These are phyloP conservation scores for Pseudopleuronectes americanus DNA, from an alignment of 2,797 vertebrate species.

Conservation along the genomic window DNA sequence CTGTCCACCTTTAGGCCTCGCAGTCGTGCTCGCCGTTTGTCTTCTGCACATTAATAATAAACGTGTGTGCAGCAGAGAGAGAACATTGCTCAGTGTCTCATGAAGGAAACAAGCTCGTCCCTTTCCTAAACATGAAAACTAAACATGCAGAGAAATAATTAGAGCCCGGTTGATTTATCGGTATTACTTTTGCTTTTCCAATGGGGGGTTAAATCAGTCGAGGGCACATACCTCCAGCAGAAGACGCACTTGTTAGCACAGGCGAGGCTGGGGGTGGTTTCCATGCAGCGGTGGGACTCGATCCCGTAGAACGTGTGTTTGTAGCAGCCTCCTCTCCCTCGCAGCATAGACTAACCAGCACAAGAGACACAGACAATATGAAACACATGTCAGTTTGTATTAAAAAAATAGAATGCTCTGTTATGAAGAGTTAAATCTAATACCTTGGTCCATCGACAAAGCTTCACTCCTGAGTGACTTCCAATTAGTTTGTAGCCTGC, in stretches of 20 bases:
- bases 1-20: slow-evolving; percentile 44
- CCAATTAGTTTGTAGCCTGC: slow-evolving; percentile 95
- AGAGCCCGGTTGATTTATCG: no score
- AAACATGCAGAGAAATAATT: no score
- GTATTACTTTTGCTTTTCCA: no score
- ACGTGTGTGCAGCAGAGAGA: slow-evolving; percentile 4
- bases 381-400: not conserved
- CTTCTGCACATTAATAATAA: slow-evolving; percentile 32
- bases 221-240: slow-evolving; percentile 91
- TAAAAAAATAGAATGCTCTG: not conserved
- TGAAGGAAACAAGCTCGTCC: not conserved
- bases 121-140: no score
- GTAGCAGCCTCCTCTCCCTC: slow-evolving; percentile 96
- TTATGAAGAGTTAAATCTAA: not conserved
- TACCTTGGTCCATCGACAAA: slow-evolving; percentile 98
- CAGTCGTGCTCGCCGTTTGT: slow-evolving; percentile 27
- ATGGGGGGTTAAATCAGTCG: no score
- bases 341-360: slow-evolving; percentile 88
- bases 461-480: slow-evolving; percentile 96
- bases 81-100: slow-evolving; percentile 19
- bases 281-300: slow-evolving; percentile 97
- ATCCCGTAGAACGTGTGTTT: slow-evolving; percentile 98
- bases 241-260: slow-evolving; percentile 98
- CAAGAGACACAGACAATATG: not conserved
- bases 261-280: slow-evolving; percentile 94